Conservation (phyloP, 2,113 vertebrate species). For the Myiozetetes cayanensis region DNA sequence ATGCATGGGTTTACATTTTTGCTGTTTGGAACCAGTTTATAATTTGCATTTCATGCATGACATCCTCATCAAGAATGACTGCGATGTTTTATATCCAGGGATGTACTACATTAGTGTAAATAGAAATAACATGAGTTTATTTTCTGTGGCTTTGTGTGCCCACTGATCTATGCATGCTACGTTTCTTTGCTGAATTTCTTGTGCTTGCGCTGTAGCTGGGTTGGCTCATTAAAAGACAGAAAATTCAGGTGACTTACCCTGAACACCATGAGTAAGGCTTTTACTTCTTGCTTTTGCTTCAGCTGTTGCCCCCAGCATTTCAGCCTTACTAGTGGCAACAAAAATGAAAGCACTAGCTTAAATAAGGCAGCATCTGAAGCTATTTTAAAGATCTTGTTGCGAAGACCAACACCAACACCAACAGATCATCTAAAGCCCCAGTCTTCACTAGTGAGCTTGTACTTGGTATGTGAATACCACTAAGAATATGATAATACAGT, state of each 20-base stretch:
- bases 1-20: not conserved
- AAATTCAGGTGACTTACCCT: not conserved
- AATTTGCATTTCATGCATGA: conserved; percentile 33
- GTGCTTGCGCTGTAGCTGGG: not conserved
- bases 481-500: not conserved
- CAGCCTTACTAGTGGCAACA: not conserved
- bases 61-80: not conserved
- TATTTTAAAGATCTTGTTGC: not conserved
- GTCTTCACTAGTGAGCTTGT: not conserved
- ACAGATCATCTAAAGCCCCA: not conserved
- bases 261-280: not conserved
- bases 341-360: not conserved
- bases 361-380: not conserved
- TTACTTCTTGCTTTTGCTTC: not conserved
- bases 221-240: not conserved
- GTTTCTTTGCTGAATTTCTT: not conserved
- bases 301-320: not conserved
- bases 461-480: not conserved
- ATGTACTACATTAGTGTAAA: not conserved
- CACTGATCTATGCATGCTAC: not conserved
- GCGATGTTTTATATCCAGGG: not conserved
- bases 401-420: not conserved
- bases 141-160: not conserved
- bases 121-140: not conserved
- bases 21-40: not conserved